A percentile compares a stretch with the other conserved stretches of the same genome.
Conservation (phyloP, 1,140 invertebrate genomes). For the Ostrea edulis region DNA sequence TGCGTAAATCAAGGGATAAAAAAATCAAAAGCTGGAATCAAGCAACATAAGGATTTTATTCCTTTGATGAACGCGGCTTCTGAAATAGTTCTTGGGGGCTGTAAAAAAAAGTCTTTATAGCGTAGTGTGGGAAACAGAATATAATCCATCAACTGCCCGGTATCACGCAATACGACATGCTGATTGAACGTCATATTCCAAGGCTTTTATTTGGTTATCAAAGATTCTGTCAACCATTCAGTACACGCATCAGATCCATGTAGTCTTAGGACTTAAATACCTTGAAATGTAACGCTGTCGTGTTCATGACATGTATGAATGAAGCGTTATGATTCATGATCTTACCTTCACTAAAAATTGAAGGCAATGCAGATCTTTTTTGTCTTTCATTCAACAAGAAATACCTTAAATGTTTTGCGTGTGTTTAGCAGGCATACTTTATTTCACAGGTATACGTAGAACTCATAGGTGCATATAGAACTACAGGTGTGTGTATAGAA, state of each 20-base stretch:
- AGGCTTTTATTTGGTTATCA: conserved; percentile 12
- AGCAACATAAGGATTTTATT: neutral
- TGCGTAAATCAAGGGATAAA: neutral
- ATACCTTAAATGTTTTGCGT: no score
- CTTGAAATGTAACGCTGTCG: conserved; percentile 26
- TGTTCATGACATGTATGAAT: neutral
- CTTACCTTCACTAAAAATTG: neutral
- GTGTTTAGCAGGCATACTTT: no score
- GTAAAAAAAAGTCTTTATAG: conserved; percentile 11
- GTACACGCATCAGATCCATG: neutral
- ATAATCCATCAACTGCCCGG: neutral
- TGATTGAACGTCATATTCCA: conserved; percentile 16
- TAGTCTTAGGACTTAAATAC: neutral
- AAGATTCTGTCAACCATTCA: neutral
- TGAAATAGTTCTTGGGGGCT: neutral
- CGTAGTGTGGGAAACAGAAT: neutral
- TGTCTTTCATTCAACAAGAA: no score
- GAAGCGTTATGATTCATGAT: neutral
- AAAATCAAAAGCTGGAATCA: neutral
- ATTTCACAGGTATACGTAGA: no score
- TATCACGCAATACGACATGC: conserved; percentile 4
- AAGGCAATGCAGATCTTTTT: no score
- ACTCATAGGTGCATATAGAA: no score
- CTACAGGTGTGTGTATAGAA: no score
- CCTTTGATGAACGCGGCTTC: neutral